phyloP scores from a whole-genome alignment of 1,140 invertebrate genomes.

The Polyergus mexicanus region DNA sequence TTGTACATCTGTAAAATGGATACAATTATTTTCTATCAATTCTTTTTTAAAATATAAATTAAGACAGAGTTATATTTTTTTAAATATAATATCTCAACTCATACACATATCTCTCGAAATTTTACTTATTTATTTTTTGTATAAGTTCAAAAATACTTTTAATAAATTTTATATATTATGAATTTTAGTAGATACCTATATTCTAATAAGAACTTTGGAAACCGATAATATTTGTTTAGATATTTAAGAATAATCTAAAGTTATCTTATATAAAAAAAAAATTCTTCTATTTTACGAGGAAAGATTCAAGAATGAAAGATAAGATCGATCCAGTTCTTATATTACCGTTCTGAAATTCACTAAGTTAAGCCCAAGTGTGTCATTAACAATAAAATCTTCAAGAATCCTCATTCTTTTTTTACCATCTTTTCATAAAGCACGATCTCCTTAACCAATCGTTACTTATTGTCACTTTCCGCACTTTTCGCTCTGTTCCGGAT shows the following conservation, averaged over 20 bases:
- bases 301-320: background rate
- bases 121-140: too few species aligned
- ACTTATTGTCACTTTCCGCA: slow-evolving; percentile 52
- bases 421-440: background rate
- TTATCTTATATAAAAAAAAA: background rate
- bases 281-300: background rate
- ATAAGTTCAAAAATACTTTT: background rate
- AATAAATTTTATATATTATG: background rate
- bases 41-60: background rate
- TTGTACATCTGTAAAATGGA: background rate
- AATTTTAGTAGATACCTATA: background rate
- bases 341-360: background rate
- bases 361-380: background rate
- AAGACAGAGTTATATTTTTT: background rate
- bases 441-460: slow-evolving; percentile 22
- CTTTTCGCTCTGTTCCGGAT: slow-evolving; percentile 53
- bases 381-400: background rate
- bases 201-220: background rate
- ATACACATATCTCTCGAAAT: too few species aligned
- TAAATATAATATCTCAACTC: background rate
- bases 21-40: background rate
- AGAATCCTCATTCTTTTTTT: background rate
- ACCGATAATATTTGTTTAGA: background rate
- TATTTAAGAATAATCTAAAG: background rate
- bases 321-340: background rate